These are phyloP conservation scores for Sphaeridia pumilis DNA, from an alignment of 2,888 invertebrate genomes.

Conservation along the genomic window DNA sequence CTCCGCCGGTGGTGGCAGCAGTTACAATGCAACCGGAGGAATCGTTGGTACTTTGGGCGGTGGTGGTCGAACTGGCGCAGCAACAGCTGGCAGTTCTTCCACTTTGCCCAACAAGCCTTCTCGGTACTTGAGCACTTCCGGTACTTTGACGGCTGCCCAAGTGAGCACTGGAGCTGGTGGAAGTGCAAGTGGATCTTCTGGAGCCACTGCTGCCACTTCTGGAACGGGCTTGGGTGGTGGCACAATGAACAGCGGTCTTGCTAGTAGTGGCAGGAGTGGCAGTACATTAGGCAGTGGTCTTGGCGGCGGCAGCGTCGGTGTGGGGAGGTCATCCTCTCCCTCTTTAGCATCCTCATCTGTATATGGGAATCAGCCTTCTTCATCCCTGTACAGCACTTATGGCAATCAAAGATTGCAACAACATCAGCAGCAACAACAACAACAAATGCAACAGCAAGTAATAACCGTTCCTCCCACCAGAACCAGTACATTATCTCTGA, in stretches of 20 bases:
- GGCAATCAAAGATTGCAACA: constrained; percentile 15
- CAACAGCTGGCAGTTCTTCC: neutral
- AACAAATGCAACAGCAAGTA: constrained; percentile 21
- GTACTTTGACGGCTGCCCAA: neutral
- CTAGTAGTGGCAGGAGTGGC: constrained; percentile 4
- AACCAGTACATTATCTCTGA: constrained; percentile 17
- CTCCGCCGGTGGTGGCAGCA: neutral
- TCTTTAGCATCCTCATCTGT: constrained; percentile 17
- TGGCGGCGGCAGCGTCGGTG: neutral
- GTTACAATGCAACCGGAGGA: neutral
- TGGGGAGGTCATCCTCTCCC: constrained; percentile 5
- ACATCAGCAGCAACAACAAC: constrained; percentile 4
- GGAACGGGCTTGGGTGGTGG: constrained; percentile 4
- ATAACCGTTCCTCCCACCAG: constrained; percentile 31
- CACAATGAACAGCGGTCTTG: neutral
- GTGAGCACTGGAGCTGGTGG: neutral
- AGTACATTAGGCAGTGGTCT: constrained; percentile 6
- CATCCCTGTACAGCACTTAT: constrained; percentile 25
- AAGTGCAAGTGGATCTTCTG: constrained; percentile 5
- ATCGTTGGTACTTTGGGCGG: neutral
- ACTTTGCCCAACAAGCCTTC: constrained; percentile 2
- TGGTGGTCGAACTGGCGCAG: neutral
- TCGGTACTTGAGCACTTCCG: neutral
- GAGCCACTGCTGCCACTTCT: neutral
- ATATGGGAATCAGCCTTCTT: constrained; percentile 25